These are phyloP conservation scores for Camponotus fellah DNA, from an alignment of 2,888 invertebrate genomes.

Conservation along the genomic window DNA sequence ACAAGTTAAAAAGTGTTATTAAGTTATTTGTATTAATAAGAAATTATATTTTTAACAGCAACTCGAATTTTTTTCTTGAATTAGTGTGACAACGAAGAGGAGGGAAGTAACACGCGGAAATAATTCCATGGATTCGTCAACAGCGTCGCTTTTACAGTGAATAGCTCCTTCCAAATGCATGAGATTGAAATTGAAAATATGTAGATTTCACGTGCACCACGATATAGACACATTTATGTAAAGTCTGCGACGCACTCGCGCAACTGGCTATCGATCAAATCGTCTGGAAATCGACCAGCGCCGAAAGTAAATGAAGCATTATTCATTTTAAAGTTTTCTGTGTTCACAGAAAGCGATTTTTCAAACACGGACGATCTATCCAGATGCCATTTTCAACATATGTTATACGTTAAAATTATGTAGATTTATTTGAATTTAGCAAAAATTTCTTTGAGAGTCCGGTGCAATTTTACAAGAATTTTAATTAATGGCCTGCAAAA, in stretches of 20 bases:
- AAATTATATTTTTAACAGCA: background rate
- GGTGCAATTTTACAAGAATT: constrained; percentile 4
- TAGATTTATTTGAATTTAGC: constrained; percentile 22
- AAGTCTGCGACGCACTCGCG: constrained; percentile 55
- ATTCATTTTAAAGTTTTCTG: constrained; percentile 53
- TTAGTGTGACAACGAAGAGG: background rate
- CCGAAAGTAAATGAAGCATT: constrained; percentile 63
- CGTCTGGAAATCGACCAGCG: constrained; percentile 62
- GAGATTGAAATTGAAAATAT: constrained; percentile 74
- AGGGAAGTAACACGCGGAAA: constrained; percentile 54
- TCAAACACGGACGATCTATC: background rate
- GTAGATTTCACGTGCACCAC: constrained; percentile 62
- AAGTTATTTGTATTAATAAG: background rate
- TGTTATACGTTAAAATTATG: constrained; percentile 36
- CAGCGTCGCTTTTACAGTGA: constrained; percentile 44
- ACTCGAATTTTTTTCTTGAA: background rate
- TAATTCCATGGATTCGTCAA: constrained; percentile 62
- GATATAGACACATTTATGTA: constrained; percentile 59
- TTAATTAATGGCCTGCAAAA: background rate
- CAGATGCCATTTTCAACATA: constrained; percentile 9
- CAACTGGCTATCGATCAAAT: constrained; percentile 68
- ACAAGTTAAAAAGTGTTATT: background rate
- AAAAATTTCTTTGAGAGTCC: background rate
- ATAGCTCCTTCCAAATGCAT: constrained; percentile 66
- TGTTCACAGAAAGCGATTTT: background rate